Conservation (phyloP, 2,797 vertebrate genomes). For the Strix occidentalis region DNA sequence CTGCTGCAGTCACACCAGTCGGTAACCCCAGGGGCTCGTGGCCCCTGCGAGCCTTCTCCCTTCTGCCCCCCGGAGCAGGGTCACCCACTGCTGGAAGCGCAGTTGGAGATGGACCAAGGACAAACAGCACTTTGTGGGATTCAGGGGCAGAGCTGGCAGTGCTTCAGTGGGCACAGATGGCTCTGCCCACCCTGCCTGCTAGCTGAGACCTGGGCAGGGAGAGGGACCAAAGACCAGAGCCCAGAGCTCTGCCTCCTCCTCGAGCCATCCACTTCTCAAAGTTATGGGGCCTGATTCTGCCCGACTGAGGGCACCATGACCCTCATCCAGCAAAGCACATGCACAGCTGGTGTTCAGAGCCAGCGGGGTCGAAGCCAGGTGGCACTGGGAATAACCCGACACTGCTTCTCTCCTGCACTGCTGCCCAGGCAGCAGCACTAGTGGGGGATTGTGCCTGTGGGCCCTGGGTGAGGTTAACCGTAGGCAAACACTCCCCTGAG, state of each 20-base stretch:
- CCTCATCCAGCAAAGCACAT: neutral
- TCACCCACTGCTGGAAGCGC: neutral
- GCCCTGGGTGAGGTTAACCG: neutral
- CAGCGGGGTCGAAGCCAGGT: neutral
- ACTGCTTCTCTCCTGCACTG: neutral
- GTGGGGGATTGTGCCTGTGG: accelerated
- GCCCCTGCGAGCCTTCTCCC: neutral
- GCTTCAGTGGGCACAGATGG: accelerated
- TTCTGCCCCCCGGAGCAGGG: accelerated
- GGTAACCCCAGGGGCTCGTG: accelerated
- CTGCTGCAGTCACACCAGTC: neutral
- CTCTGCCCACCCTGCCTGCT: neutral
- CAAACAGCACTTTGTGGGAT: neutral
- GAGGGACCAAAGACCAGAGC: neutral
- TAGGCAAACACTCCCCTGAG: neutral
- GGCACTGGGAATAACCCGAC: neutral
- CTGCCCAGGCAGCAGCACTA: neutral
- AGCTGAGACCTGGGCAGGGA: neutral
- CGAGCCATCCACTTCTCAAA: neutral
- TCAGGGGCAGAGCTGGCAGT: neutral
- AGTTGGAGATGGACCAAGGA: neutral
- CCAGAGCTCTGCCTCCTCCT: too few relatives aligned
- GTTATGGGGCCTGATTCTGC: neutral
- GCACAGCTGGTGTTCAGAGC: neutral
- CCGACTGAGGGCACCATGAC: neutral